Conservation (phyloP, 2,888 invertebrate genomes). For the Thecocarcelia acutangulata region DNA sequence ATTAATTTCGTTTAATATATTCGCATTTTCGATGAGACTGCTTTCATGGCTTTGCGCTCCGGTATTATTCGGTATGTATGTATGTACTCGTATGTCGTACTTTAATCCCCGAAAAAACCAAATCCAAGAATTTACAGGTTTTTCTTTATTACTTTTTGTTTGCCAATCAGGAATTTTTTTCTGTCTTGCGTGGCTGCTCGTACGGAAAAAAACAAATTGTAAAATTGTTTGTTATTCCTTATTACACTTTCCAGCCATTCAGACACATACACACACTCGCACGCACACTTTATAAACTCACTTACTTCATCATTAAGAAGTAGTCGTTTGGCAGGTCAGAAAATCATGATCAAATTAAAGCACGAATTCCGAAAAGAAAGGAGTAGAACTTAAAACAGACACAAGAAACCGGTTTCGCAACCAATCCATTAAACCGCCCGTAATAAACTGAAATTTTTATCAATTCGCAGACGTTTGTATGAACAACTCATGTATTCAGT, state of each 20-base stretch:
- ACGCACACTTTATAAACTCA: slow-evolving; percentile 22
- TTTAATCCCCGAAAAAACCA: too few relatives aligned
- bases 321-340: slow-evolving; percentile 32
- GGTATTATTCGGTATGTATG: too few relatives aligned
- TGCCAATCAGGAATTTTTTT: slow-evolving; percentile 23
- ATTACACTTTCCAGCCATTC: background rate
- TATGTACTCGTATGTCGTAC: too few relatives aligned
- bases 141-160: slow-evolving; percentile 34
- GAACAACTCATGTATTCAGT: slow-evolving; percentile 21
- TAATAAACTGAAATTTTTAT: slow-evolving; percentile 71
- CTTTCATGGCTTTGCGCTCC: too few relatives aligned
- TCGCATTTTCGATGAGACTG: too few relatives aligned
- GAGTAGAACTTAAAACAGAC: slow-evolving; percentile 54
- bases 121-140: slow-evolving; percentile 24
- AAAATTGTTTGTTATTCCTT: slow-evolving; percentile 37
- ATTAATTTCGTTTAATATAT: too few relatives aligned
- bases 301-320: slow-evolving; percentile 41
- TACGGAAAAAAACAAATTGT: background rate
- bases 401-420: slow-evolving; percentile 72
- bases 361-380: slow-evolving; percentile 52
- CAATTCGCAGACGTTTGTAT: slow-evolving; percentile 38
- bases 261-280: background rate
- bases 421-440: slow-evolving; percentile 74
- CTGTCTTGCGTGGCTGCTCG: background rate
- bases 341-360: slow-evolving; percentile 41